Conservation (phyloP, 2,888 invertebrate genomes). For the Philereme transversata region DNA sequence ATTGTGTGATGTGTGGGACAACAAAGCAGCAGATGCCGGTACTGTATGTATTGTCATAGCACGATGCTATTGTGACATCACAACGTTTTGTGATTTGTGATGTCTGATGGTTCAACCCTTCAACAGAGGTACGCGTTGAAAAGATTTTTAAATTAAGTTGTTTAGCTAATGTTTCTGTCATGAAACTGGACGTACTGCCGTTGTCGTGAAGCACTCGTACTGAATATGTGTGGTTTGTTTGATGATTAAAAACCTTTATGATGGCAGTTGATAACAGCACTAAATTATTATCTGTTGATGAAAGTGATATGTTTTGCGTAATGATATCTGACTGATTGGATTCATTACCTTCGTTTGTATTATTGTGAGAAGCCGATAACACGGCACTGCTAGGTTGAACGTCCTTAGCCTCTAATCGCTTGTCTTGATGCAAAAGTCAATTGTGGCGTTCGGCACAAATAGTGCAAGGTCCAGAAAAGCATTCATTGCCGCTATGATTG, state of each 20-base stretch:
- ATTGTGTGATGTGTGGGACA: not conserved
- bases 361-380: not conserved
- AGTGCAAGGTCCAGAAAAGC: no score
- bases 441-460: no score
- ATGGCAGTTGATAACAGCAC: constrained; percentile 3
- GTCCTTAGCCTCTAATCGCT: not conserved
- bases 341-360: not conserved
- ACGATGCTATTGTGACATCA: not conserved
- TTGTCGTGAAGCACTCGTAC: constrained; percentile 16
- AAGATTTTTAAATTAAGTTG: constrained; percentile 13
- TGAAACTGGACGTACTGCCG: constrained; percentile 21
- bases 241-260: constrained; percentile 4
- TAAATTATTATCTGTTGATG: constrained; percentile 1
- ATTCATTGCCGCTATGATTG: no score
- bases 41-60: no score
- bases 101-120: constrained; percentile 21
- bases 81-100: constrained; percentile 3
- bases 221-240: constrained; percentile 15
- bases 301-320: constrained; percentile 1
- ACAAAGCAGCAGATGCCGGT: no score
- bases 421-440: no score
- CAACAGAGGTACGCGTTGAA: constrained; percentile 2
- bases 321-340: not conserved
- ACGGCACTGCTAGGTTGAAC: not conserved
- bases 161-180: constrained; percentile 17